phyloP scores from a whole-genome alignment of 2,797 vertebrate genomes.

The Spinus pinus region DNA sequence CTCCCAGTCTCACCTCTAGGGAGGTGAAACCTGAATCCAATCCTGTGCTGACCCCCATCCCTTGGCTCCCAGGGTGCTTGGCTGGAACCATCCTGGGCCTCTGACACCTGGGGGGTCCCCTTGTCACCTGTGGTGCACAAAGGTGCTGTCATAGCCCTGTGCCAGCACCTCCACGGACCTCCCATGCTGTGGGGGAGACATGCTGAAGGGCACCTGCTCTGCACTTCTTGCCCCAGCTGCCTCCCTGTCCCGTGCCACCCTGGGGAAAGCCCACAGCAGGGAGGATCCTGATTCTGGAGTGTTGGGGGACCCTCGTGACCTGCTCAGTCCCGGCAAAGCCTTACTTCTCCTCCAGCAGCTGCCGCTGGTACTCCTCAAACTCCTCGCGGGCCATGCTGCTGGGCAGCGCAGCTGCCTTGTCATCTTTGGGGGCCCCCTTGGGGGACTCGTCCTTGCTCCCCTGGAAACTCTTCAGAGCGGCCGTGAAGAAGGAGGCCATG shows the following conservation, averaged over 20 bases:
- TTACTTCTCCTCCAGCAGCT: slow-evolving; percentile 83
- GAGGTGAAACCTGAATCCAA: neutral
- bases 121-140: accelerated
- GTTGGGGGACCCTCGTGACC: neutral
- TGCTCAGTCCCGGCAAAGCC: neutral
- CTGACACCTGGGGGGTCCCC: neutral
- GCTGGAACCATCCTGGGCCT: neutral
- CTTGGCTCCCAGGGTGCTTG: neutral
- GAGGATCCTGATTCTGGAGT: accelerated
- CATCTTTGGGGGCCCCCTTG: slow-evolving; percentile 31
- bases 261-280: accelerated
- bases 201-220: accelerated
- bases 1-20: neutral
- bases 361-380: slow-evolving; percentile 79
- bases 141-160: neutral
- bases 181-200: neutral
- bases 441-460: neutral
- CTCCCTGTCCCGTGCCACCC: neutral
- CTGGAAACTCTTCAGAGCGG: slow-evolving; percentile 72
- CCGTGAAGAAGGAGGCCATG: slow-evolving; percentile 72
- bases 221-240: neutral
- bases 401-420: slow-evolving; percentile 60
- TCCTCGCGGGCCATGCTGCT: slow-evolving; percentile 72
- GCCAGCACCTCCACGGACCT: neutral
- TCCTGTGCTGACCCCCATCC: accelerated